Evolutionary conservation across 2,797 vertebrate species (phyloP).

Genomic region (Menidia menidia): DNA sequence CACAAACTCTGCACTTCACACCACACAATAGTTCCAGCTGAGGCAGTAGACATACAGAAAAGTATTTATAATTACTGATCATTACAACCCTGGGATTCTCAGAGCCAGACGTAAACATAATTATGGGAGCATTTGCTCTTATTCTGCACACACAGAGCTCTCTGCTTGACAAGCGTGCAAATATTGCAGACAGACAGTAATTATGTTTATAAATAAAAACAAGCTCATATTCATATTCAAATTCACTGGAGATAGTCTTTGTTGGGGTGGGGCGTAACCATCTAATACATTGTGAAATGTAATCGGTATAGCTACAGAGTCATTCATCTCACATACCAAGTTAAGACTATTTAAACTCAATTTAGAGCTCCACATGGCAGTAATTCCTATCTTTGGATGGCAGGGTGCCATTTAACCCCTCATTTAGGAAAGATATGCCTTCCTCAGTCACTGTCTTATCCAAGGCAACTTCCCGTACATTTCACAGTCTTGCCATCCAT

Average conservation of each 20-base stretch:
- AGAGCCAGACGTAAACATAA: slow-evolving; percentile 84
- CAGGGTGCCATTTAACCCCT: slow-evolving; percentile 81
- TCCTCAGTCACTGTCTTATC: slow-evolving; percentile 73
- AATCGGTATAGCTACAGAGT: slow-evolving; percentile 67
- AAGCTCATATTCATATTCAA: slow-evolving; percentile 80
- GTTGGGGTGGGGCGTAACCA: slow-evolving; percentile 66
- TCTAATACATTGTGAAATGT: slow-evolving; percentile 72
- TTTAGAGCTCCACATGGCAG: slow-evolving; percentile 78
- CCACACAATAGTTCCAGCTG: slow-evolving; percentile 79
- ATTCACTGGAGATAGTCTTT: slow-evolving; percentile 68
- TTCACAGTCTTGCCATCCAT: slow-evolving; percentile 56
- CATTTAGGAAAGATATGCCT: slow-evolving; percentile 77
- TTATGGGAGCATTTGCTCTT: slow-evolving; percentile 83
- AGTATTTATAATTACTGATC: slow-evolving; percentile 87
- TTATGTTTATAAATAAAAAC: slow-evolving; percentile 85
- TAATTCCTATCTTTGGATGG: slow-evolving; percentile 76
- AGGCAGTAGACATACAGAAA: slow-evolving; percentile 75
- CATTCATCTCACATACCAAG: slow-evolving; percentile 84
- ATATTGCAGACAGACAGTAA: slow-evolving; percentile 82
- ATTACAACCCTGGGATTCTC: slow-evolving; percentile 85
- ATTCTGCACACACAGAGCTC: slow-evolving; percentile 72
- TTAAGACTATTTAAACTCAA: slow-evolving; percentile 82
- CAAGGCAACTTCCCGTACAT: slow-evolving; percentile 58
- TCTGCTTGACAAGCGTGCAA: slow-evolving; percentile 82
- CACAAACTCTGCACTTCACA: slow-evolving; percentile 85